Evolutionary conservation across 2,888 invertebrate genomes (phyloP).

Genomic region (Drosophila formosana): DNA sequence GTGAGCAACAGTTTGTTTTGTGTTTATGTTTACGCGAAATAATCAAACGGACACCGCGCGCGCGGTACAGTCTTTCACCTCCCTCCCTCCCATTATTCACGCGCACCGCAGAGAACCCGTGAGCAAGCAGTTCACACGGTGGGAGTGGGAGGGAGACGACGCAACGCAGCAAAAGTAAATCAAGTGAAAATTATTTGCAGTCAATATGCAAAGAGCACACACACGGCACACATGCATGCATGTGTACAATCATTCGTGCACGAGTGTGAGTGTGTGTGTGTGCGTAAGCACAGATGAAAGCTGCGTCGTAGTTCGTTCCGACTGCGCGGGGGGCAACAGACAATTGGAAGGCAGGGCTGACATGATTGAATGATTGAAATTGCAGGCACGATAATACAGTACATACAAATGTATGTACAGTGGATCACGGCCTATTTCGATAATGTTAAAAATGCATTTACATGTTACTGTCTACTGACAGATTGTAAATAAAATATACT

Average conservation of each 20-base stretch:
- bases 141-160: conserved; percentile 8
- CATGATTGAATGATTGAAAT: conserved; percentile 41
- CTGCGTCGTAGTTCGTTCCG: conserved; percentile 45
- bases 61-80: conserved; percentile 71
- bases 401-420: conserved; percentile 2
- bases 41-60: conserved; percentile 74
- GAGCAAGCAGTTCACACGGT: conserved; percentile 11
- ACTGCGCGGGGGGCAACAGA: conserved; percentile 9
- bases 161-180: conserved; percentile 54
- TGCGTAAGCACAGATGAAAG: conserved; percentile 39
- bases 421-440: neutral
- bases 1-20: conserved; percentile 76
- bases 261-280: neutral
- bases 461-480: too few species aligned
- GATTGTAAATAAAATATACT: too few species aligned
- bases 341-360: conserved; percentile 44
- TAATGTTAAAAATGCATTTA: neutral
- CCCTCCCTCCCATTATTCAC: conserved; percentile 47
- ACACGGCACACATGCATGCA: conserved; percentile 15
- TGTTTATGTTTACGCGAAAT: conserved; percentile 80
- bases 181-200: conserved; percentile 77
- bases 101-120: conserved; percentile 6
- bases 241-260: neutral
- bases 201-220: conserved; percentile 70
- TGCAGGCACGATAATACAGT: conserved; percentile 20